Percentiles rank a stretch among this genome's conserved stretches.
Conservation (phyloP, 2,888 invertebrate species). For the Lycaena phlaeas region DNA sequence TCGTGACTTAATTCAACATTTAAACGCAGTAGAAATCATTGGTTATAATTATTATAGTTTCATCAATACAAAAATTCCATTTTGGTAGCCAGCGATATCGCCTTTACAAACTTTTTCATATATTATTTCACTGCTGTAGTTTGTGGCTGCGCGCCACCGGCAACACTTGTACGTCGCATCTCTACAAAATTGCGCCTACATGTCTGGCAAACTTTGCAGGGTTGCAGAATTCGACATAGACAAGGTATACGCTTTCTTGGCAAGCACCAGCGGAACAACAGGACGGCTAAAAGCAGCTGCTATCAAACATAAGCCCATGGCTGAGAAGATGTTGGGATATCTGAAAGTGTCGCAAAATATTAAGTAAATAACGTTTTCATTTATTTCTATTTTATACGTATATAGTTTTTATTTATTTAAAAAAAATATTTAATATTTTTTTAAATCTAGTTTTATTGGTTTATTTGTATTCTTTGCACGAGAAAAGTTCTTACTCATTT, state of each 20-base stretch:
- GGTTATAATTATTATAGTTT: too few relatives aligned
- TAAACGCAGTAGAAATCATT: too few relatives aligned
- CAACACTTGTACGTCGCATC: too few relatives aligned
- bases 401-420: not conserved
- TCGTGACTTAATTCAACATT: not conserved
- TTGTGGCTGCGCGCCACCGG: too few relatives aligned
- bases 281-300: constrained; percentile 44
- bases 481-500: too few relatives aligned
- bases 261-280: constrained; percentile 46
- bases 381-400: not conserved
- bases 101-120: not conserved
- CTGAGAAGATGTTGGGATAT: constrained; percentile 21
- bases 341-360: constrained; percentile 9
- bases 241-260: constrained; percentile 34
- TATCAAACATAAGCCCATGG: constrained; percentile 29
- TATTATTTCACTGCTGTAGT: not conserved
- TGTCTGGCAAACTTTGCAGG: too few relatives aligned
- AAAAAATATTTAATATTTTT: not conserved
- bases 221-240: constrained; percentile 34
- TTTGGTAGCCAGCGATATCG: not conserved
- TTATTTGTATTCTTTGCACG: too few relatives aligned
- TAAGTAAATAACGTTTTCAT: constrained; percentile 9
- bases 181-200: too few relatives aligned
- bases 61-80: too few relatives aligned
- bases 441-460: not conserved